phyloP scores from a whole-genome alignment of 2,113 vertebrate genomes.

The Saguinus imperator region DNA sequence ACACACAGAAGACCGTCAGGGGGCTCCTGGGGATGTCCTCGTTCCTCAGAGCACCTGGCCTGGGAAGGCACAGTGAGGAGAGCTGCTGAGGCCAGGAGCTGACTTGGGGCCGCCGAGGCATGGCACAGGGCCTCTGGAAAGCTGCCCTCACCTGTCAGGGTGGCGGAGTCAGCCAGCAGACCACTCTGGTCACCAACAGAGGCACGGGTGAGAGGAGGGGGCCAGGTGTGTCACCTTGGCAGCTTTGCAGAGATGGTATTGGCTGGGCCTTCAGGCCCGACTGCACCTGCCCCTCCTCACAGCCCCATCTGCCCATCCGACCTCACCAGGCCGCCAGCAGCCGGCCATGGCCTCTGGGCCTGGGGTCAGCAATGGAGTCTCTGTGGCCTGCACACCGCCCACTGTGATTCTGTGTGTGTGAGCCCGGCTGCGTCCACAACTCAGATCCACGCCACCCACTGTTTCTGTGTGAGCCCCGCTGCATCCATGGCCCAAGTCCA shows the following conservation, averaged over 20 bases:
- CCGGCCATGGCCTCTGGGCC: background rate
- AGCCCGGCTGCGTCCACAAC: too few relatives aligned
- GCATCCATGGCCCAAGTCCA: accelerated
- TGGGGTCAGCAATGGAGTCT: background rate
- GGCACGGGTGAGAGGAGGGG: background rate
- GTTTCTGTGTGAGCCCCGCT: too few relatives aligned
- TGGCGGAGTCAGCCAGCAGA: too few relatives aligned
- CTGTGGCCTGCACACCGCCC: background rate
- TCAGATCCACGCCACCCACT: too few relatives aligned
- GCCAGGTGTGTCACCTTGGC: background rate
- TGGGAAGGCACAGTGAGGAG: background rate
- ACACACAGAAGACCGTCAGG: background rate
- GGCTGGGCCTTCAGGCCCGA: background rate
- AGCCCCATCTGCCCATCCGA: too few relatives aligned
- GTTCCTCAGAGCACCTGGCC: background rate
- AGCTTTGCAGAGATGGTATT: background rate
- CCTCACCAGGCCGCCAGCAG: too few relatives aligned
- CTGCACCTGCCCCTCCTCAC: background rate
- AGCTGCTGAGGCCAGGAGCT: background rate
- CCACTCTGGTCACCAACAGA: background rate
- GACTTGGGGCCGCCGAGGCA: background rate
- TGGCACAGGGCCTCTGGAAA: background rate
- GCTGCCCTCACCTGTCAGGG: too few relatives aligned
- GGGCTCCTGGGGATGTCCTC: background rate
- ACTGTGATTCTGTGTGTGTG: too few relatives aligned